Evolutionary conservation across 2,888 invertebrate species (phyloP).

Genomic region (Rutpela maculata): DNA sequence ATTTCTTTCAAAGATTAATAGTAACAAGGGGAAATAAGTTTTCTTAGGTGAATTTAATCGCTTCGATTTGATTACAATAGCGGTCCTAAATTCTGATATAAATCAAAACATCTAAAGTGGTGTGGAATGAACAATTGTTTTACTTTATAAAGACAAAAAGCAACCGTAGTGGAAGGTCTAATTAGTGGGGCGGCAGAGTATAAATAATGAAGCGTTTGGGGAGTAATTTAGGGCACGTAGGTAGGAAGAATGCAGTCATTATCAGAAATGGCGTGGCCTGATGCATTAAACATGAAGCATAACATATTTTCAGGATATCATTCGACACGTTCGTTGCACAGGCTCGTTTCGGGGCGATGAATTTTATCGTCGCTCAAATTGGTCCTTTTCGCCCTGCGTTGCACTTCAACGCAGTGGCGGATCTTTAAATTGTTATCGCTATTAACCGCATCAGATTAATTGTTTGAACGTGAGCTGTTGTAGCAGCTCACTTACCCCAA

Average conservation of each 20-base stretch:
- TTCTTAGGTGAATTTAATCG: too few relatives aligned
- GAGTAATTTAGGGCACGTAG: slow-evolving; percentile 65
- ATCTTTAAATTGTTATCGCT: slow-evolving; percentile 16
- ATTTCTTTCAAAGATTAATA: too few relatives aligned
- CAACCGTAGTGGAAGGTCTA: slow-evolving; percentile 38
- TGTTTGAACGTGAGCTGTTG: too few relatives aligned
- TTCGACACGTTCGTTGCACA: slow-evolving; percentile 66
- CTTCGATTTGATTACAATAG: background rate
- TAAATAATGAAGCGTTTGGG: slow-evolving; percentile 66
- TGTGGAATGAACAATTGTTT: background rate
- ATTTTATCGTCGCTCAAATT: slow-evolving; percentile 54
- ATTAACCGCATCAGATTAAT: background rate
- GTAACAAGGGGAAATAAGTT: too few relatives aligned
- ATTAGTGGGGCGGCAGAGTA: slow-evolving; percentile 53
- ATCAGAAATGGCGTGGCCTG: slow-evolving; percentile 67
- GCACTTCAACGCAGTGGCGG: slow-evolving; percentile 33
- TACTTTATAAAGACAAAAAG: slow-evolving; percentile 15
- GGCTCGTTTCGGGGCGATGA: slow-evolving; percentile 44
- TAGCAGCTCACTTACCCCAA: too few relatives aligned
- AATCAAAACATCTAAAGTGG: background rate
- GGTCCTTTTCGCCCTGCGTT: slow-evolving; percentile 44
- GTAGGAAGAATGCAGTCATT: slow-evolving; percentile 69
- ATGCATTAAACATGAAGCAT: slow-evolving; percentile 71
- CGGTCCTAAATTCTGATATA: background rate
- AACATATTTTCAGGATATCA: slow-evolving; percentile 69